Conservation (phyloP, 2,797 vertebrate species). For the Eleutherodactylus coqui region DNA sequence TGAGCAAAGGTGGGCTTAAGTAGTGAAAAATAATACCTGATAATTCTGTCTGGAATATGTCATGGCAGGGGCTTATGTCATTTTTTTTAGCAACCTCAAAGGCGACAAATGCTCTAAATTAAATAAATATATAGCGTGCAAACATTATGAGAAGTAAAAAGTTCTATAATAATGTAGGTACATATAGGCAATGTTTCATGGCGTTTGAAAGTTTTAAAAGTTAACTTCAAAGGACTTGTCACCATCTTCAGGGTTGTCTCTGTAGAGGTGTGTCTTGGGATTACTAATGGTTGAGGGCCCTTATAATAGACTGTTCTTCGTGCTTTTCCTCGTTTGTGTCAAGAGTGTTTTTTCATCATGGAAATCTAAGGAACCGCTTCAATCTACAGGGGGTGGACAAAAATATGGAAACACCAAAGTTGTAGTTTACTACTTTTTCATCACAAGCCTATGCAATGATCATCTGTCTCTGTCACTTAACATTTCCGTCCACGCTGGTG, state of each 20-base stretch:
- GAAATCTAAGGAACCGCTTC: too few species aligned
- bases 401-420: too few species aligned
- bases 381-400: too few species aligned
- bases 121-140: slow-evolving; percentile 10
- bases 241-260: not conserved
- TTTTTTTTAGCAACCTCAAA: not conserved
- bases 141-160: not conserved
- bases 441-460: too few species aligned
- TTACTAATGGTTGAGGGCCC: too few species aligned
- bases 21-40: slow-evolving; percentile 40
- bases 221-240: too few species aligned
- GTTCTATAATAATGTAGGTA: not conserved
- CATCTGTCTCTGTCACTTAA: too few species aligned
- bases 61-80: slow-evolving; percentile 2
- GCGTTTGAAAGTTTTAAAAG: not conserved
- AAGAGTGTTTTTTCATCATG: too few species aligned
- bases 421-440: too few species aligned
- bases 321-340: too few species aligned
- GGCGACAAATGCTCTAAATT: not conserved
- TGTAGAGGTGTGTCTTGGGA: not conserved
- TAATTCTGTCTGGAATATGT: slow-evolving; percentile 42
- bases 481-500: too few species aligned
- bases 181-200: not conserved
- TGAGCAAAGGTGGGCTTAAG: slow-evolving; percentile 44
- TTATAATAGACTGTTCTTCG: too few species aligned